These are phyloP conservation scores for Cyphomyrus plagiostoma DNA, from an alignment of 2,113 vertebrate genomes.

Conservation along the genomic window DNA sequence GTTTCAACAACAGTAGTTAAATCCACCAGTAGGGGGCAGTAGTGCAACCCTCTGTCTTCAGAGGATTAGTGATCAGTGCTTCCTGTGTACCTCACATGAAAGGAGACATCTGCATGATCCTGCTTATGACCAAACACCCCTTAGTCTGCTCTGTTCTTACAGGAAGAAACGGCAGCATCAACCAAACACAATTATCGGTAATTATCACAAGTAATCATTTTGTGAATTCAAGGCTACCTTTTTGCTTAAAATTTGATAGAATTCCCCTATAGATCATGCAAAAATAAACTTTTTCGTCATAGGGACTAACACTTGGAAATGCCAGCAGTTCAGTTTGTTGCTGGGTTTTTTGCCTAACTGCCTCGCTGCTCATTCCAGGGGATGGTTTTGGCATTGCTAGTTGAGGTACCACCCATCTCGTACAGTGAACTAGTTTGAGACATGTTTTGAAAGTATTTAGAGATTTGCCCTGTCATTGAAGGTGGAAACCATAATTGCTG, in stretches of 20 bases:
- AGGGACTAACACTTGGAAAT: neutral
- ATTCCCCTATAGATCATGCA: neutral
- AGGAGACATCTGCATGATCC: neutral
- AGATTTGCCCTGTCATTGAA: neutral
- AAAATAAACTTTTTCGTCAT: neutral
- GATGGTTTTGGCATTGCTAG: neutral
- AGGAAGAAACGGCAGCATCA: neutral
- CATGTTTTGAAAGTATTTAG: neutral
- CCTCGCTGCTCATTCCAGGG: neutral
- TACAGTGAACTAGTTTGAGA: neutral
- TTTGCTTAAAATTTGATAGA: neutral
- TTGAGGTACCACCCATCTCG: neutral
- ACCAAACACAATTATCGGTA: neutral
- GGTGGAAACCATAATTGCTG: neutral
- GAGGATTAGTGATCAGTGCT: neutral
- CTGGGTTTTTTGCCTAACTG: neutral
- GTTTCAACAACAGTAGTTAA: neutral
- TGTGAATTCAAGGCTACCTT: neutral
- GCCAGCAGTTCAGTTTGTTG: neutral
- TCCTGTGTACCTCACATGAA: neutral
- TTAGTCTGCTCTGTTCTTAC: neutral
- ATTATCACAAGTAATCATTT: neutral
- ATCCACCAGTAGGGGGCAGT: neutral
- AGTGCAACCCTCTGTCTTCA: neutral
- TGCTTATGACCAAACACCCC: neutral